Percentiles rank a stretch among this genome's conserved stretches.
phyloP scores from a whole-genome alignment of 2,113 vertebrate genomes.

The Malaclemys terrapin region DNA sequence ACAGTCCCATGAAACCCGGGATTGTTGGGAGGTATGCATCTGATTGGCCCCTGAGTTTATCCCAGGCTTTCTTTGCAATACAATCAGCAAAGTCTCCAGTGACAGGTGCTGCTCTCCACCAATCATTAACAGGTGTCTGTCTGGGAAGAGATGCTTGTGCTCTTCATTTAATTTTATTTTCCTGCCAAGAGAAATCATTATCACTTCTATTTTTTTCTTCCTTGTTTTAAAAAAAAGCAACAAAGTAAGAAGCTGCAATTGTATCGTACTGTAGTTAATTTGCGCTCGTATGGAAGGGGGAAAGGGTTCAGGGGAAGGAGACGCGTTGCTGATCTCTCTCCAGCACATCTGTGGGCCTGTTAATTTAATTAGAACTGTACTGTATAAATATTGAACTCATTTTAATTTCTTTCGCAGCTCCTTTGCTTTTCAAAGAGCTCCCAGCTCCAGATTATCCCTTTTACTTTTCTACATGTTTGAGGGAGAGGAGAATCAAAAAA shows the following conservation, averaged over 20 bases:
- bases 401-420: slow-evolving; percentile 62
- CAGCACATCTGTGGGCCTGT: slow-evolving; percentile 17
- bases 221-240: background rate
- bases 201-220: background rate
- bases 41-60: background rate
- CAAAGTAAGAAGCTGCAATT: slow-evolving; percentile 13
- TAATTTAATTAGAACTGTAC: slow-evolving; percentile 75
- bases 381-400: slow-evolving; percentile 73
- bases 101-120: background rate
- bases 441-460: slow-evolving; percentile 55
- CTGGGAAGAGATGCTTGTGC: background rate
- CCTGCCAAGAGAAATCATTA: slow-evolving; percentile 5
- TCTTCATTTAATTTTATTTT: slow-evolving; percentile 9
- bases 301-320: slow-evolving; percentile 12
- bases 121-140: background rate
- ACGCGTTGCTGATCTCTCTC: slow-evolving; percentile 10
- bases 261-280: background rate
- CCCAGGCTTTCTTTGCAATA: background rate
- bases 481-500: slow-evolving; percentile 20
- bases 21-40: background rate
- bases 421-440: slow-evolving; percentile 71
- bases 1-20: background rate
- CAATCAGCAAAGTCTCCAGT: background rate
- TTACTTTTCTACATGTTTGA: slow-evolving; percentile 44
- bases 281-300: slow-evolving; percentile 11